phyloP scores from a whole-genome alignment of 2,113 vertebrate genomes.

The Cebus imitator region DNA sequence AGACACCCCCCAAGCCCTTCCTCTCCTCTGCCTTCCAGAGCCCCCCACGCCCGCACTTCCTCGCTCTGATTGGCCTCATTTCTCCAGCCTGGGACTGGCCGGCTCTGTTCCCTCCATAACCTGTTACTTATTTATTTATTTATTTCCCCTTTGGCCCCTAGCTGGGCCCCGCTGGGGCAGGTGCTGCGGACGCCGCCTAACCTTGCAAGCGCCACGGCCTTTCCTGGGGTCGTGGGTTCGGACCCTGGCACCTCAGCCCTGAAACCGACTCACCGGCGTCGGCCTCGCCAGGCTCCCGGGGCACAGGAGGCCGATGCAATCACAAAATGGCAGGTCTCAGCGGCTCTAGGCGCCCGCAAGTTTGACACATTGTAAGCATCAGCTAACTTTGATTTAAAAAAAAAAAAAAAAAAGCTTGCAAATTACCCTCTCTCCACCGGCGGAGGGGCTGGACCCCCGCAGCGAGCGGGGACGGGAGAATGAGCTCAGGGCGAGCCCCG shows the following conservation, averaged over 20 bases:
- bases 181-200: conserved; percentile 57
- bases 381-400: conserved; percentile 83
- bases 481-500: not conserved
- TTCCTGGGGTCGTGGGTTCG: conserved; percentile 76
- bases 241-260: conserved; percentile 70
- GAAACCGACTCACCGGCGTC: conserved; percentile 44
- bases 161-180: conserved; percentile 50
- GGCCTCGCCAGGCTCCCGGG: conserved; percentile 82
- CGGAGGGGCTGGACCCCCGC: conserved; percentile 30
- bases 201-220: conserved; percentile 13
- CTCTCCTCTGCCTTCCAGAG: not conserved
- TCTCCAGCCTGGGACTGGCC: conserved; percentile 53
- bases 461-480: not conserved
- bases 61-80: conserved; percentile 41
- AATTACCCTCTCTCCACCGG: conserved; percentile 35
- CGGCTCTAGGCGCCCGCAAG: conserved; percentile 90
- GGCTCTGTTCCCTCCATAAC: conserved; percentile 78
- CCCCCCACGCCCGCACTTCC: not conserved
- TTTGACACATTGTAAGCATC: conserved; percentile 87
- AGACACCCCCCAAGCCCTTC: not conserved
- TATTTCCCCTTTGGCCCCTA: not conserved
- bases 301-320: conserved; percentile 89
- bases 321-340: conserved; percentile 97
- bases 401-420: not conserved
- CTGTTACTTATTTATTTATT: conserved; percentile 82